Evolutionary conservation across 2,888 invertebrate species (phyloP).

Genomic region (Pyralis farinalis): DNA sequence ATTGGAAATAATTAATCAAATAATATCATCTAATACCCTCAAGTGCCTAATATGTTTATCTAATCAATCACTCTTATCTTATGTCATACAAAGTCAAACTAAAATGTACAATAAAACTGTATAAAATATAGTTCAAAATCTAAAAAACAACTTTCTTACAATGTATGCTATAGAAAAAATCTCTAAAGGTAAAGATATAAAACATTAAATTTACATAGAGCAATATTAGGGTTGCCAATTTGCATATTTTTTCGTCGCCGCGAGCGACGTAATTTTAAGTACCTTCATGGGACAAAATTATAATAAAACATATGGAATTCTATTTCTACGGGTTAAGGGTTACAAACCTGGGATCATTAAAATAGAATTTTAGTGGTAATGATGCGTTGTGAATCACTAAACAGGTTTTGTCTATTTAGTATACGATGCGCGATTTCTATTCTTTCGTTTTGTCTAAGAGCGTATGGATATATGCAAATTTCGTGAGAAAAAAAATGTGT

Average conservation of each 20-base stretch:
- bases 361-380: constrained; percentile 32
- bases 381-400: constrained; percentile 69
- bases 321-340: constrained; percentile 20
- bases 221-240: constrained; percentile 40
- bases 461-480: constrained; percentile 56
- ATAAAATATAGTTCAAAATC: neutral
- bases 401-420: constrained; percentile 74
- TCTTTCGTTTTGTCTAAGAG: constrained; percentile 38
- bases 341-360: too few relatives aligned
- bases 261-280: constrained; percentile 38
- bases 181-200: constrained; percentile 1
- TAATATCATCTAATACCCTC: constrained; percentile 28
- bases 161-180: constrained; percentile 14
- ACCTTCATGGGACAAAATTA: constrained; percentile 23
- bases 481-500: constrained; percentile 55
- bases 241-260: constrained; percentile 53
- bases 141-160: neutral
- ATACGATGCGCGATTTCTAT: constrained; percentile 50
- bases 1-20: constrained; percentile 60
- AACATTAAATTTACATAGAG: neutral
- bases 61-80: constrained; percentile 48
- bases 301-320: constrained; percentile 16
- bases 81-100: neutral
- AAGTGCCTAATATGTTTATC: constrained; percentile 41
- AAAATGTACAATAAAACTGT: neutral